Evolutionary conservation across 2,888 invertebrate species (phyloP).

Genomic region (Sialis fuliginosa): DNA sequence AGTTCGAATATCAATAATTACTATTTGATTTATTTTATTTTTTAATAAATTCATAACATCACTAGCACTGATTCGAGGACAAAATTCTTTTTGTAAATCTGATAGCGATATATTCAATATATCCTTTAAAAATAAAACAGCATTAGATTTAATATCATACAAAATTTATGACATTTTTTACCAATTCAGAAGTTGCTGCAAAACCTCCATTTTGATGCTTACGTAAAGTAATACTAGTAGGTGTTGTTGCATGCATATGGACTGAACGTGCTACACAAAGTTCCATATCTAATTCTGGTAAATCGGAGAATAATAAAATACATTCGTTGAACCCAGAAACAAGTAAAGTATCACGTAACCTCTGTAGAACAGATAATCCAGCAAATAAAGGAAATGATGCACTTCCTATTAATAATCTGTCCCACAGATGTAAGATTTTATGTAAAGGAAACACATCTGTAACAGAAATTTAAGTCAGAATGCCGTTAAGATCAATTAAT

Average conservation of each 20-base stretch:
- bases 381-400: slow-evolving; percentile 87
- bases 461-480: slow-evolving; percentile 16
- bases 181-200: slow-evolving; percentile 13
- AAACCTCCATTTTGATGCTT: slow-evolving; percentile 41
- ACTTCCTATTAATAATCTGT: slow-evolving; percentile 83
- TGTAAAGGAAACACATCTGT: slow-evolving; percentile 94
- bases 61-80: slow-evolving; percentile 69
- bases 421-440: slow-evolving; percentile 97
- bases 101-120: slow-evolving; percentile 48
- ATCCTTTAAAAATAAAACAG: slow-evolving; percentile 31
- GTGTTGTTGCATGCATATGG: slow-evolving; percentile 68
- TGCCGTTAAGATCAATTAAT: slow-evolving; percentile 3
- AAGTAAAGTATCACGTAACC: slow-evolving; percentile 67
- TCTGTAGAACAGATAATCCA: slow-evolving; percentile 81
- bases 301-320: slow-evolving; percentile 93
- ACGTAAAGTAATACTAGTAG: slow-evolving; percentile 73
- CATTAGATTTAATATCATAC: neutral
- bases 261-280: slow-evolving; percentile 78
- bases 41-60: slow-evolving; percentile 64
- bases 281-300: slow-evolving; percentile 94
- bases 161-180: slow-evolving; percentile 6
- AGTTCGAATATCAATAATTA: slow-evolving; percentile 52
- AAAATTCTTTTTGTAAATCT: slow-evolving; percentile 53
- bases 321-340: slow-evolving; percentile 95
- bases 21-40: slow-evolving; percentile 32